phyloP scores from a whole-genome alignment of 2,113 vertebrate species.

The Cololabis saira region DNA sequence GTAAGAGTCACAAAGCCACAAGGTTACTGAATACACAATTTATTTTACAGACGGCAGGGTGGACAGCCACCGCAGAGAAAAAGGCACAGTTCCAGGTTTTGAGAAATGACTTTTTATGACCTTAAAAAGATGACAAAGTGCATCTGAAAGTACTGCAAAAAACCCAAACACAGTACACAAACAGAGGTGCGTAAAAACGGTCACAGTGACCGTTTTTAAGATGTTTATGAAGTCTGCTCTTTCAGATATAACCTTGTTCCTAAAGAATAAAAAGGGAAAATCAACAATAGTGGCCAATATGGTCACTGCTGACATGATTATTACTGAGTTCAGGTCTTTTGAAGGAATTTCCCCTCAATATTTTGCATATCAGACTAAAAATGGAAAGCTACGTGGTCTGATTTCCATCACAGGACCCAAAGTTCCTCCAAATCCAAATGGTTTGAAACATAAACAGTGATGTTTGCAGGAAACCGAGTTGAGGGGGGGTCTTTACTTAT shows the following conservation, averaged over 20 bases:
- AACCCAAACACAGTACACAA: neutral
- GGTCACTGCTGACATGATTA: constrained; percentile 7
- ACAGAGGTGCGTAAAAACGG: neutral
- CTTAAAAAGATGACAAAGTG: constrained; percentile 5
- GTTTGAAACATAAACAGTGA: neutral
- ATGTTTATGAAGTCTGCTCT: neutral
- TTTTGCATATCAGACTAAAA: too few relatives aligned
- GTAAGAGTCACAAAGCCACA: neutral
- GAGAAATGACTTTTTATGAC: constrained; percentile 10
- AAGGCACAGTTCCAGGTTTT: constrained; percentile 55
- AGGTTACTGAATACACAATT: constrained; percentile 24
- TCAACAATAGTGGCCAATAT: constrained; percentile 41
- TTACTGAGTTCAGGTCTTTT: too few relatives aligned
- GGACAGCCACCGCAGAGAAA: constrained; percentile 3
- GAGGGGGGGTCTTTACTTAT: constrained; percentile 1
- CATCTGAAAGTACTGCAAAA: constrained; percentile 15
- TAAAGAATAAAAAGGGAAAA: neutral
- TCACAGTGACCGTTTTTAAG: neutral
- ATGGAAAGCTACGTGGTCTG: too few relatives aligned
- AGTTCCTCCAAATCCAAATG: neutral
- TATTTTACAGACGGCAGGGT: constrained; percentile 51
- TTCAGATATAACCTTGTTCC: neutral
- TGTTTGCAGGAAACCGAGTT: neutral
- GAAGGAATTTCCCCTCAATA: too few relatives aligned
- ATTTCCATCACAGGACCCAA: neutral